A percentile compares a stretch with the other conserved stretches of the same genome.
Conservation (phyloP, 2,888 invertebrate genomes). For the Drosophila meridiana region DNA sequence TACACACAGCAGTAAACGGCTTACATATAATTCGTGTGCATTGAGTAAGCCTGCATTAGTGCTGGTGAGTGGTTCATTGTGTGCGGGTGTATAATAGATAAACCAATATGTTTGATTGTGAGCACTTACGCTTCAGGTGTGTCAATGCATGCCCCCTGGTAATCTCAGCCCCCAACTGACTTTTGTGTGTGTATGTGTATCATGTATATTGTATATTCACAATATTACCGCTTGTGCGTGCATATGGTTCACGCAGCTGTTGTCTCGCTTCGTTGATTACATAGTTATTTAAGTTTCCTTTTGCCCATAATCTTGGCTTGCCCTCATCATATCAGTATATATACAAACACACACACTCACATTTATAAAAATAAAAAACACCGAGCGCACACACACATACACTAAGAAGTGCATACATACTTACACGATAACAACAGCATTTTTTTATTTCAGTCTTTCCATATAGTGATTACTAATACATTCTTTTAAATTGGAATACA, state of each 20-base stretch:
- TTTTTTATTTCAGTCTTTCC: slow-evolving; percentile 18
- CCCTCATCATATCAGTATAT: slow-evolving; percentile 16
- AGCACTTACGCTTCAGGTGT: slow-evolving; percentile 47
- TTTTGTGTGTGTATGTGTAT: neutral
- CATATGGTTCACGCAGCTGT: slow-evolving; percentile 53
- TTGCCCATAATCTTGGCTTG: slow-evolving; percentile 42
- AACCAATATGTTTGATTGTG: slow-evolving; percentile 34
- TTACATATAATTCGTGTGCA: slow-evolving; percentile 38
- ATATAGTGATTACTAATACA: slow-evolving; percentile 19
- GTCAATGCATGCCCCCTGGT: slow-evolving; percentile 10
- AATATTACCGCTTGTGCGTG: slow-evolving; percentile 4
- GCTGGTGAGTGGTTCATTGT: slow-evolving; percentile 26
- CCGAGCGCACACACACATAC: neutral
- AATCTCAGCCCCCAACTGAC: slow-evolving; percentile 6
- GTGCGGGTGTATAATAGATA: slow-evolving; percentile 50
- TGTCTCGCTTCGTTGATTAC: slow-evolving; percentile 62
- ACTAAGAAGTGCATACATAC: neutral
- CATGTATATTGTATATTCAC: slow-evolving; percentile 18
- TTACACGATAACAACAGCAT: slow-evolving; percentile 37
- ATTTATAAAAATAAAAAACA: neutral
- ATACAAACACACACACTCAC: neutral
- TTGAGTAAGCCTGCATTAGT: slow-evolving; percentile 31
- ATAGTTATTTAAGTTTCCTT: slow-evolving; percentile 48
- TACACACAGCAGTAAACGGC: slow-evolving; percentile 9
- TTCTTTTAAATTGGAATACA: neutral